These are phyloP conservation scores for Mimas tiliae DNA, from an alignment of 2,888 invertebrate species.

Conservation along the genomic window DNA sequence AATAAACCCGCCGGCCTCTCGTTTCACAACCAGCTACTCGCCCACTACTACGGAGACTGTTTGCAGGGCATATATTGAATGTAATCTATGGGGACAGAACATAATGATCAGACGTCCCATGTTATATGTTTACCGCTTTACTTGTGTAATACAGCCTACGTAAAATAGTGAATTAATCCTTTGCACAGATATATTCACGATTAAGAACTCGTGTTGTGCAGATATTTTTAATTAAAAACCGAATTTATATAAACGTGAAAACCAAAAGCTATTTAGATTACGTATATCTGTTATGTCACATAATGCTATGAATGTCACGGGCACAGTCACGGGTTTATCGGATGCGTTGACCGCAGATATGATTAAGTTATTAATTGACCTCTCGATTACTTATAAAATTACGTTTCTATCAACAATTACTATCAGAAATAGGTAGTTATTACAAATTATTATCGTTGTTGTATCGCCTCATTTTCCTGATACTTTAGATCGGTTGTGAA, in stretches of 20 bases:
- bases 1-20: too few relatives aligned
- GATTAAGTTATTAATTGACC: conserved; percentile 1
- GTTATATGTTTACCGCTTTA: too few relatives aligned
- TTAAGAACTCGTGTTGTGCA: too few relatives aligned
- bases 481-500: background rate
- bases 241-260: background rate
- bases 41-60: too few relatives aligned
- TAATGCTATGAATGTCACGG: conserved; percentile 1
- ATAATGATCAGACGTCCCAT: too few relatives aligned
- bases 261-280: background rate
- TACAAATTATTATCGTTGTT: background rate
- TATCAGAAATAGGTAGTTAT: background rate
- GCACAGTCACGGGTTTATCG: background rate
- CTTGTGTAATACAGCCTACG: too few relatives aligned
- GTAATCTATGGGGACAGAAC: too few relatives aligned
- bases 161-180: too few relatives aligned
- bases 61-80: too few relatives aligned
- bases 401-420: background rate
- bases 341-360: background rate
- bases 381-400: background rate
- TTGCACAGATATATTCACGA: too few relatives aligned
- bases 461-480: background rate
- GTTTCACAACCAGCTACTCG: too few relatives aligned
- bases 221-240: background rate
- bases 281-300: conserved; percentile 15